Evolutionary conservation across 1,140 invertebrate species (phyloP).

Genomic region (Penaeus chinensis): DNA sequence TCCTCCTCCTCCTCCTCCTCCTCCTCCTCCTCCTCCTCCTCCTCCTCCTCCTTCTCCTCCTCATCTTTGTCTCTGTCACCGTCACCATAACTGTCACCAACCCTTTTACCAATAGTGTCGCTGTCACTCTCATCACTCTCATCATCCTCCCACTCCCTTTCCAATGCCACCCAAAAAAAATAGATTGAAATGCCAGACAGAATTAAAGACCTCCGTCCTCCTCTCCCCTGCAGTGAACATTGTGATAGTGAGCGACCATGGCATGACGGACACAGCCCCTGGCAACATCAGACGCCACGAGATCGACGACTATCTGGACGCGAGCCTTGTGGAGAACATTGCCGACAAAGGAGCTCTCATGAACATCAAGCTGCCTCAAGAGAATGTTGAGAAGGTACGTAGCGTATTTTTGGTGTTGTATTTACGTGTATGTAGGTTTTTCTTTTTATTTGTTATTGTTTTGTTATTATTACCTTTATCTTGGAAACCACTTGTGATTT

Average conservation of each 20-base stretch:
- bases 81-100: no score
- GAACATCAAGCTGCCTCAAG: constrained; percentile 64
- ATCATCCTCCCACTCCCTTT: no score
- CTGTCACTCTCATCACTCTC: no score
- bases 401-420: background rate
- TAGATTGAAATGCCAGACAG: background rate
- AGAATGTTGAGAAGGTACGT: constrained; percentile 40
- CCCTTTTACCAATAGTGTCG: no score
- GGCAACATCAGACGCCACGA: constrained; percentile 64
- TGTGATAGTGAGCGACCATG: constrained; percentile 70
- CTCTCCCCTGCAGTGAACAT: constrained; percentile 67
- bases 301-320: constrained; percentile 65
- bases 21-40: background rate
- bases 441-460: no score
- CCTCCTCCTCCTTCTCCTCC: background rate
- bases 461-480: no score
- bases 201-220: no score
- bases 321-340: constrained; percentile 65
- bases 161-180: no score
- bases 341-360: constrained; percentile 66
- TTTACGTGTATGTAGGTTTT: no score
- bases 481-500: no score
- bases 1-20: no score
- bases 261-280: constrained; percentile 67
- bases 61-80: no score